phyloP scores from a whole-genome alignment of 2,797 vertebrate genomes.

The Crypturellus tataupa region DNA sequence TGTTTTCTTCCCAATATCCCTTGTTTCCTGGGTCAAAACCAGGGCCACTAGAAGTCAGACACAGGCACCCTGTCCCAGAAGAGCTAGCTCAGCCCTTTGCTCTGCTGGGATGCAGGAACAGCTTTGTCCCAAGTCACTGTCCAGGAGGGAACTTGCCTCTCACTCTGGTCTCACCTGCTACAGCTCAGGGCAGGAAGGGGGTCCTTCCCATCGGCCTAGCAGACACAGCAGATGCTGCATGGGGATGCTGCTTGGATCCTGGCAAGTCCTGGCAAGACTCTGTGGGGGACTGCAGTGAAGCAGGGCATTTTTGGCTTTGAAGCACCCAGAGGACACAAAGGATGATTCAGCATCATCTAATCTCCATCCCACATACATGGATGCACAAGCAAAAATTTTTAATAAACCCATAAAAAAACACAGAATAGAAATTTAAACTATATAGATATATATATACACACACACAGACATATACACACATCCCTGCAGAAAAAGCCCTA shows the following conservation, averaged over 20 bases:
- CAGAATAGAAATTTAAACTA: background rate
- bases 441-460: background rate
- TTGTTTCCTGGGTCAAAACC: background rate
- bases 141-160: background rate
- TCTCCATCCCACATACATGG: background rate
- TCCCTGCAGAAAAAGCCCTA: background rate
- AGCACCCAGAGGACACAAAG: background rate
- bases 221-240: accelerated
- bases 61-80: accelerated
- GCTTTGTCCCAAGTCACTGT: background rate
- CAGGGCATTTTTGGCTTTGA: background rate
- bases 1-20: background rate
- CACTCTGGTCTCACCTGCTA: background rate
- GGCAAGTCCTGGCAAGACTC: accelerated
- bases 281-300: no score
- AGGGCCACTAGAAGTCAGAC: background rate
- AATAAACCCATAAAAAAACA: background rate
- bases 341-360: background rate
- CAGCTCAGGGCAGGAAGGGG: no score
- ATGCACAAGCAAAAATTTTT: background rate
- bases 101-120: background rate
- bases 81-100: background rate
- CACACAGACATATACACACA: background rate
- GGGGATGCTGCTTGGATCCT: accelerated
- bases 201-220: background rate